phyloP scores from a whole-genome alignment of 2,797 vertebrate genomes.

The Rallus crepitans region DNA sequence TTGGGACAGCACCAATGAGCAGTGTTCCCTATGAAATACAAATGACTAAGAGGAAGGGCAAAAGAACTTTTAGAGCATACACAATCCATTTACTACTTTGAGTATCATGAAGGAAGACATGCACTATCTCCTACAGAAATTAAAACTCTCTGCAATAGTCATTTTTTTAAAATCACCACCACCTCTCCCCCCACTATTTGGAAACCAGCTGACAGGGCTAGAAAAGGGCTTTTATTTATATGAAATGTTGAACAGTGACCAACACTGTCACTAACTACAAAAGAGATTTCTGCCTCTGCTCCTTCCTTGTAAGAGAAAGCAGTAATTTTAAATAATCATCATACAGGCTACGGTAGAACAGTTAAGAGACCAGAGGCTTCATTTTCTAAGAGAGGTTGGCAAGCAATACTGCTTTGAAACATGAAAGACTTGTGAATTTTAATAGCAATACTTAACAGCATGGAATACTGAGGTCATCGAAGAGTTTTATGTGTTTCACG shows the following conservation, averaged over 20 bases:
- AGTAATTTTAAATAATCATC: not conserved
- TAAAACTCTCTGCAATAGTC: not conserved
- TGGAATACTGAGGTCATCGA: not conserved
- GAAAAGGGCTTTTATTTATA: not conserved
- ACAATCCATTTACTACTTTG: not conserved
- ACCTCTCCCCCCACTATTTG: not conserved
- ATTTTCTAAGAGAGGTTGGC: not conserved
- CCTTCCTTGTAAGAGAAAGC: not conserved
- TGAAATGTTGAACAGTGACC: not conserved
- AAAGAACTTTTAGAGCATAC: not conserved
- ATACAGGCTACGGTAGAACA: not conserved
- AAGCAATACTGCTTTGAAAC: not conserved
- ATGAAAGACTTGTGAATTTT: not conserved
- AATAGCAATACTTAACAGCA: not conserved
- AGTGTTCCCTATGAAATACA: not conserved
- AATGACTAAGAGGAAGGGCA: not conserved
- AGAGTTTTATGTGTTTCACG: not conserved
- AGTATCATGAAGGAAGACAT: not conserved
- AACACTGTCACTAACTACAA: not conserved
- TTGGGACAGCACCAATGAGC: not conserved
- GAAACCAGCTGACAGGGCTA: not conserved
- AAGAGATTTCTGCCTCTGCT: not conserved
- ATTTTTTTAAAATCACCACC: not conserved
- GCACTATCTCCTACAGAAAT: not conserved
- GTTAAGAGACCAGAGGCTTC: not conserved